Percentiles rank a stretch among this genome's conserved stretches.
phyloP scores from a whole-genome alignment of 2,888 invertebrate species.

The Volucella zonaria region DNA sequence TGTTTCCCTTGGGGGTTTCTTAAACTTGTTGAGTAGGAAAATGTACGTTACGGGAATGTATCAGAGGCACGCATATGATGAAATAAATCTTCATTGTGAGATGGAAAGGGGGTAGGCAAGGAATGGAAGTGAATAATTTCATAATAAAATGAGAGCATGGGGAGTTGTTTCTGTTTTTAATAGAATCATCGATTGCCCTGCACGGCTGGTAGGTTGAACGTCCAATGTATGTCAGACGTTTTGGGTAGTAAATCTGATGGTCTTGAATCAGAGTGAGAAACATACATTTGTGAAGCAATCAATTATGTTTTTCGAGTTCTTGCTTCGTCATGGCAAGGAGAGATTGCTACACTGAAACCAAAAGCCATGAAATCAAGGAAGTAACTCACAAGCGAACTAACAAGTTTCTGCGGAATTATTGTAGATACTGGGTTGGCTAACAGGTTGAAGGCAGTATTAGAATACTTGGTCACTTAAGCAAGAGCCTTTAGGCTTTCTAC shows the following conservation, averaged over 20 bases:
- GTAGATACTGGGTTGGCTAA: too few relatives aligned
- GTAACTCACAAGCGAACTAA: too few relatives aligned
- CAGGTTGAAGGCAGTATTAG: too few relatives aligned
- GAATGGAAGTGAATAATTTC: slow-evolving; percentile 18
- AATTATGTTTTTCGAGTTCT: neutral
- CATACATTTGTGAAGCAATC: neutral
- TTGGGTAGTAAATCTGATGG: too few relatives aligned
- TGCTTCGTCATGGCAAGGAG: neutral
- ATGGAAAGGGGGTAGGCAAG: neutral
- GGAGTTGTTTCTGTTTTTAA: slow-evolving; percentile 14
- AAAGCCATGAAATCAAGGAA: too few relatives aligned
- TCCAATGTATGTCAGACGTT: too few relatives aligned
- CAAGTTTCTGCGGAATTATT: too few relatives aligned
- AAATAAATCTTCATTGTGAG: slow-evolving; percentile 53
- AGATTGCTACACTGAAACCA: too few relatives aligned
- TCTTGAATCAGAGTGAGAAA: too few relatives aligned
- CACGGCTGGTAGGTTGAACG: neutral
- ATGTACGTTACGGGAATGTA: slow-evolving; percentile 49
- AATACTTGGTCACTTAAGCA: too few relatives aligned
- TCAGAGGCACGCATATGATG: slow-evolving; percentile 53
- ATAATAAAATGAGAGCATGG: slow-evolving; percentile 24
- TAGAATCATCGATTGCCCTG: slow-evolving; percentile 14
- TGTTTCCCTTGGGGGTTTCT: slow-evolving; percentile 57
- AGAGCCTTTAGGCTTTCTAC: too few relatives aligned
- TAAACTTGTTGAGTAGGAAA: slow-evolving; percentile 68